phyloP scores from a whole-genome alignment of 2,888 invertebrate genomes.

The Pardosa pseudoannulata region DNA sequence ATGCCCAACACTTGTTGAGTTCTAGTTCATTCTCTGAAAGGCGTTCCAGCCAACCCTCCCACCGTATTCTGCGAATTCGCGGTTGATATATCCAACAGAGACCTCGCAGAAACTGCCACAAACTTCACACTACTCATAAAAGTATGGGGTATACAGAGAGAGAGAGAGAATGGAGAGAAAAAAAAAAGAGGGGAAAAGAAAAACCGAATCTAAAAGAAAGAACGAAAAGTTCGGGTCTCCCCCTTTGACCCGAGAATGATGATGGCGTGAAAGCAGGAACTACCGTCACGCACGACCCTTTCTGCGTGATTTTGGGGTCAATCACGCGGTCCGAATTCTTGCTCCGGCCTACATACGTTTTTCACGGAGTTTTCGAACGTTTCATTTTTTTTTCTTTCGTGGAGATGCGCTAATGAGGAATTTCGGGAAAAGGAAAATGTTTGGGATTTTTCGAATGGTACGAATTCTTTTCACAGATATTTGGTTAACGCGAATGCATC shows the following conservation, averaged over 20 bases:
- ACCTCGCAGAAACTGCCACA: background rate
- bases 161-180: background rate
- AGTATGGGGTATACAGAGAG: background rate
- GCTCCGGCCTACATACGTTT: background rate
- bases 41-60: background rate
- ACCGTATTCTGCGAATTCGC: conserved; percentile 6
- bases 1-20: background rate
- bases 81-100: background rate
- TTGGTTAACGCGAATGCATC: too few relatives aligned
- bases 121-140: background rate
- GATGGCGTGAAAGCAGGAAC: conserved; percentile 49
- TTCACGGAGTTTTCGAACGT: background rate
- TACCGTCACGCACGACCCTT: conserved; percentile 44
- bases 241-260: conserved; percentile 15
- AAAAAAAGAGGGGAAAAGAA: background rate
- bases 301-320: conserved; percentile 65
- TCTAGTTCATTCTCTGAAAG: background rate
- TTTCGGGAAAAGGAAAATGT: background rate
- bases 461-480: too few relatives aligned
- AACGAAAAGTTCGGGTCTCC: background rate
- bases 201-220: background rate
- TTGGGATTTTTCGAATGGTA: too few relatives aligned
- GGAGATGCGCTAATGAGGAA: conserved; percentile 9
- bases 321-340: conserved; percentile 27
- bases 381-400: too few relatives aligned